Conservation (phyloP, 23 tunicate species). For the Aplidium turbinatum region DNA sequence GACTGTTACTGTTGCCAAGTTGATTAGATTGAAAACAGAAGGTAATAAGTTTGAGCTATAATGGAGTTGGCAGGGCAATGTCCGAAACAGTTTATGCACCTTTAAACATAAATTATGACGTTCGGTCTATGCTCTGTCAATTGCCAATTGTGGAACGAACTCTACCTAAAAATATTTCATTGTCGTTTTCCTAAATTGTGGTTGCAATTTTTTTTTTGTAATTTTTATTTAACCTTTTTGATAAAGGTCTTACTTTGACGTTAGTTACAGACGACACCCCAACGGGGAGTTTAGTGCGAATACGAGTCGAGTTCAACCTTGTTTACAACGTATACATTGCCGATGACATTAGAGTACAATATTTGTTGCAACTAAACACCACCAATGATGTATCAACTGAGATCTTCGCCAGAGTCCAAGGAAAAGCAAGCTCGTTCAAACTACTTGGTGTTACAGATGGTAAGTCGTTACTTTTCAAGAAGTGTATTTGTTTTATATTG, state of each 20-base stretch:
- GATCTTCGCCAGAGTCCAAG: background rate
- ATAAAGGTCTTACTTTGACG: background rate
- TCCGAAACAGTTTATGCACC: background rate
- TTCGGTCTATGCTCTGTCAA: too few relatives aligned
- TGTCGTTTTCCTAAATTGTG: too few relatives aligned
- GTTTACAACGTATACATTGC: slow-evolving; percentile 11
- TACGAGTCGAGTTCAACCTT: background rate
- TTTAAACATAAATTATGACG: background rate
- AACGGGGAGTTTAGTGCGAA: background rate
- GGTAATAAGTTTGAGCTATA: background rate
- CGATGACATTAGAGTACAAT: background rate
- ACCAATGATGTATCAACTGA: background rate
- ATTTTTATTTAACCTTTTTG: background rate
- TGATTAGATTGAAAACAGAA: background rate
- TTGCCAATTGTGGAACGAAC: too few relatives aligned
- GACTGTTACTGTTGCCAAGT: background rate
- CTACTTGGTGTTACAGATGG: background rate
- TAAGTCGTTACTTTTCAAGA: too few relatives aligned
- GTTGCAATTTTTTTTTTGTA: background rate
- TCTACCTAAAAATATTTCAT: too few relatives aligned
- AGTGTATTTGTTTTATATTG: too few relatives aligned
- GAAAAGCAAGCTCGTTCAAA: background rate
- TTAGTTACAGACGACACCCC: background rate
- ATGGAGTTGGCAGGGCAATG: background rate
- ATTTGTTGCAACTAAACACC: background rate